Percentiles rank a stretch among this genome's conserved stretches.
phyloP scores from a whole-genome alignment of 2,888 invertebrate species.

The Parnassius orleans region DNA sequence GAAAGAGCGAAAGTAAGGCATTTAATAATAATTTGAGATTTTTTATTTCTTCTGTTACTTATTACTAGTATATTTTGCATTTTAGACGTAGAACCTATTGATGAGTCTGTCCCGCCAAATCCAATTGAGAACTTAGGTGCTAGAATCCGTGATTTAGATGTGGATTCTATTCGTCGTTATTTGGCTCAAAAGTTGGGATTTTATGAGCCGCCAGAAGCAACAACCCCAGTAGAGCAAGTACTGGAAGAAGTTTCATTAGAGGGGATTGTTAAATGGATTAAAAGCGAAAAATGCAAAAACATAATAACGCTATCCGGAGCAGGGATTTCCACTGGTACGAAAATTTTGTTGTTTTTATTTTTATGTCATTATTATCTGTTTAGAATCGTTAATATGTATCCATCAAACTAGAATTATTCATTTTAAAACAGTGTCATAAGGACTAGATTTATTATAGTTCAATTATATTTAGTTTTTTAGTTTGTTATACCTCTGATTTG shows the following conservation, averaged over 20 bases:
- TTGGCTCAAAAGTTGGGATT: conserved; percentile 84
- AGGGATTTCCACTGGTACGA: conserved; percentile 97
- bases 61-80: conserved; percentile 32
- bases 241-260: conserved; percentile 87
- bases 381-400: too few species aligned
- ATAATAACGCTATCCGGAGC: conserved; percentile 97
- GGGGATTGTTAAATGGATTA: conserved; percentile 90
- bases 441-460: too few species aligned
- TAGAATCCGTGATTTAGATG: conserved; percentile 71
- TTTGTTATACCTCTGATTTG: too few species aligned
- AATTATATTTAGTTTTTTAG: too few species aligned
- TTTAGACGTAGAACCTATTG: conserved; percentile 55
- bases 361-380: not conserved
- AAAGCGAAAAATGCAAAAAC: conserved; percentile 88
- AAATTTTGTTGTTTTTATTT: conserved; percentile 8
- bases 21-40: conserved; percentile 4
- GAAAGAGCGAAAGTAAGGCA: conserved; percentile 65
- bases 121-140: conserved; percentile 56
- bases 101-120: conserved; percentile 62
- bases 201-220: conserved; percentile 64
- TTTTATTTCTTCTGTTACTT: conserved; percentile 3
- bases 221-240: conserved; percentile 65
- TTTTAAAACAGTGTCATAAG: too few species aligned
- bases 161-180: conserved; percentile 84
- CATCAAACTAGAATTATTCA: too few species aligned